These are phyloP conservation scores for Athripsodes cinereus DNA, from an alignment of 2,888 invertebrate genomes.

Conservation along the genomic window DNA sequence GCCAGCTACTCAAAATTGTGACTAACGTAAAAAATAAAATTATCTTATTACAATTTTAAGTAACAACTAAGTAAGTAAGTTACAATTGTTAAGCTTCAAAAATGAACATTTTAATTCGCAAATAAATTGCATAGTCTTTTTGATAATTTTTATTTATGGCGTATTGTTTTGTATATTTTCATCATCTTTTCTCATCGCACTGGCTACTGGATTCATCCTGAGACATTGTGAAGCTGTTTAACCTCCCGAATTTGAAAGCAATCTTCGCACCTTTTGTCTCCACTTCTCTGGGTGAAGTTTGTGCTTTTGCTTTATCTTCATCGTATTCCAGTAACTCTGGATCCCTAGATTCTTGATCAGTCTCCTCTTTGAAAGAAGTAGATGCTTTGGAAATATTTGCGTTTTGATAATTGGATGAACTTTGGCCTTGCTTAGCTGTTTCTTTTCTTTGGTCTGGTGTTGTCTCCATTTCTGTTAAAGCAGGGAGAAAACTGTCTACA, in stretches of 20 bases:
- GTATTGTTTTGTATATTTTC: background rate
- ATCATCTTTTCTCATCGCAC: slow-evolving; percentile 25
- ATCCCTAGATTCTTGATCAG: slow-evolving; percentile 17
- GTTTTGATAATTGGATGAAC: background rate
- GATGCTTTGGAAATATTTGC: slow-evolving; percentile 5
- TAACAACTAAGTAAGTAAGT: too few species aligned
- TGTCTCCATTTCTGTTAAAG: slow-evolving; percentile 40
- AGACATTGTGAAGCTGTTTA: slow-evolving; percentile 20
- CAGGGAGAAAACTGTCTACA: slow-evolving; percentile 44
- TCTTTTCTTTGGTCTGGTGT: slow-evolving; percentile 10
- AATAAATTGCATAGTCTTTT: background rate
- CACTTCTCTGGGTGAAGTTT: background rate
- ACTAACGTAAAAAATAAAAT: too few species aligned
- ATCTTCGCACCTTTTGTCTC: slow-evolving; percentile 11
- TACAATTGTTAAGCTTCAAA: too few species aligned
- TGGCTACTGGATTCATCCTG: slow-evolving; percentile 19
- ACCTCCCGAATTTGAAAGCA: slow-evolving; percentile 19
- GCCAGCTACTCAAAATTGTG: too few species aligned
- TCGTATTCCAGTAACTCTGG: slow-evolving; percentile 22
- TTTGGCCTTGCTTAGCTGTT: background rate
- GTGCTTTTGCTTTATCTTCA: background rate
- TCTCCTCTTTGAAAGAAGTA: slow-evolving; percentile 5
- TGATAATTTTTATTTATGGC: background rate
- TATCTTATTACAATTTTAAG: too few species aligned
- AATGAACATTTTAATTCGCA: background rate